Evolutionary conservation across 2,888 invertebrate genomes (phyloP), one percentile per base, ranked within the genome.

Genomic region (Ichneumoninae sp.): DNA sequence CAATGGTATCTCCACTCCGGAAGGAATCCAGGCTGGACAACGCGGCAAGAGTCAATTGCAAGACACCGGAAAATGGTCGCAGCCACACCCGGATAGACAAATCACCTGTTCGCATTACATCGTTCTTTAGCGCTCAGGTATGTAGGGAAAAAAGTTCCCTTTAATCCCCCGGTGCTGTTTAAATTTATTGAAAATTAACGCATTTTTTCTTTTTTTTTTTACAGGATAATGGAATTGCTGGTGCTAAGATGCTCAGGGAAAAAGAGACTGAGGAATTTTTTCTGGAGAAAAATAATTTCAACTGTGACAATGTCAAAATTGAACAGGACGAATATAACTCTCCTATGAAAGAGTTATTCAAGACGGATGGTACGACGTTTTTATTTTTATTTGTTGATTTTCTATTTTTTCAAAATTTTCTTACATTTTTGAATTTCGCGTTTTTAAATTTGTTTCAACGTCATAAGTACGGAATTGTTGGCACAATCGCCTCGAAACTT

Each of bases 341-440:
- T 8, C 81, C 88, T 16, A 88, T 89, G 36, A 75, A 88, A 65
- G 89, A 88, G 66, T 83, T 88, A 30, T 91, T 91, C 50, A 88
- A 87, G 79, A 91, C 89, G 0, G 91, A 91, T 80, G 91, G 91
- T 91, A 83, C 26, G 66, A 6, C 7, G 0, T 36, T 68, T 57
- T 47, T 71, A 47, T 30, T 50, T 13, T 33, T 13, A 0, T 33
- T 33, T 33, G 7, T 33, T 7, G 33, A 33, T 7, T 33, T 33
- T 33, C 33, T 33, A 33, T 1, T 33, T 33, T 33, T 33, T 33
- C 33, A 33, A 6, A 6, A 33, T 33, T 33, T 33, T 33, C 33
- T 33, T 7, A 33, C 7, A 7, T 33, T 33, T 33, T 33, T 33
- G 33, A 33, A 33, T 33, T 33, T 7, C 1, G 1, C 33, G 6